Evolutionary conservation across 2,113 vertebrate species (phyloP).

Genomic region (Thymallus thymallus): DNA sequence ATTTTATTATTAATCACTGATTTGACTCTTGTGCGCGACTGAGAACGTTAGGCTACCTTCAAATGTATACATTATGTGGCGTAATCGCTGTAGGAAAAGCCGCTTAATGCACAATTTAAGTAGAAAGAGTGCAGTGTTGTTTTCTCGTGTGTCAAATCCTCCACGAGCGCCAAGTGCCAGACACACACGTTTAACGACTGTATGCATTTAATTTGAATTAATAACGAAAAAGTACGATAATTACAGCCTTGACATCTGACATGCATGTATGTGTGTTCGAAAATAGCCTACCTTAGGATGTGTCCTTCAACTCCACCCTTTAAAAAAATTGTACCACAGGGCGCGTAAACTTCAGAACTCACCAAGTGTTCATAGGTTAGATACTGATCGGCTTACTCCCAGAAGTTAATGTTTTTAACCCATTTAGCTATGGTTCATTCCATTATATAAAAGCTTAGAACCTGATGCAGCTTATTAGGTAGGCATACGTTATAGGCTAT

Average conservation of each 20-base stretch:
- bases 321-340: too few relatives aligned
- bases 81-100: conserved; percentile 53
- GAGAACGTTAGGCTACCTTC: not conserved
- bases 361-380: conserved; percentile 22
- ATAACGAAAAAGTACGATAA: too few relatives aligned
- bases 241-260: too few relatives aligned
- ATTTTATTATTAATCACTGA: not conserved
- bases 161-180: too few relatives aligned
- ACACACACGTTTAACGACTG: not conserved
- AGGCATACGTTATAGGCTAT: not conserved
- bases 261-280: not conserved
- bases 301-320: too few relatives aligned
- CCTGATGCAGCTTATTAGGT: conserved; percentile 13
- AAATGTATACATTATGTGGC: conserved; percentile 39
- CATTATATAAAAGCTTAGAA: conserved; percentile 29
- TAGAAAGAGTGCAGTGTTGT: conserved; percentile 17
- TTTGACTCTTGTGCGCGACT: not conserved
- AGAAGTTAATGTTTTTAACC: conserved; percentile 31
- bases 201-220: too few relatives aligned
- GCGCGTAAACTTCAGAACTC: conserved; percentile 11
- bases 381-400: conserved; percentile 24
- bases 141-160: too few relatives aligned
- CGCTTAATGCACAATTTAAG: conserved; percentile 55
- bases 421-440: conserved; percentile 33
- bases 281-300: not conserved